Evolutionary conservation across 2,888 invertebrate species (phyloP).

Genomic region (Andrena bucephala): DNA sequence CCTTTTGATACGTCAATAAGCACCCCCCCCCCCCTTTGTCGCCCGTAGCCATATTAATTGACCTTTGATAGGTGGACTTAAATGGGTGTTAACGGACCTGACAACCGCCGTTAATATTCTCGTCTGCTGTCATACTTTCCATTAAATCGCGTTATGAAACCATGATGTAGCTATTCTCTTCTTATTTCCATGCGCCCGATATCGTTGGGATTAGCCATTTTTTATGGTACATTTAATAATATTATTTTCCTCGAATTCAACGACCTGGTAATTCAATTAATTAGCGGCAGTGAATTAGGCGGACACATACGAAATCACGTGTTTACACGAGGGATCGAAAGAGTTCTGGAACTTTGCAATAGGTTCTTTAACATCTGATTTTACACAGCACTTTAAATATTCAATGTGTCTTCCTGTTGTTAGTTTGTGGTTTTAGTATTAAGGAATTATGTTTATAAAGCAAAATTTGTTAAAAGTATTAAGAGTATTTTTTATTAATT

Average conservation of each 20-base stretch:
- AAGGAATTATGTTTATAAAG: no score
- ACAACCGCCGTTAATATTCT: slow-evolving; percentile 7
- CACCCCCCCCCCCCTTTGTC: slow-evolving; percentile 31
- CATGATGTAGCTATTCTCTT: background rate
- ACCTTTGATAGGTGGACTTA: slow-evolving; percentile 37
- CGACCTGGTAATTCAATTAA: no score
- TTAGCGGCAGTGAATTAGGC: no score
- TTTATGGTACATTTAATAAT: background rate
- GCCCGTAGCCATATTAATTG: slow-evolving; percentile 50
- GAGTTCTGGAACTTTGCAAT: no score
- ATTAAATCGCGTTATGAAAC: background rate
- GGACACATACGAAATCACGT: no score
- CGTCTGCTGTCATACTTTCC: background rate
- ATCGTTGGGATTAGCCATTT: background rate
- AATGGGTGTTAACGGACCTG: background rate
- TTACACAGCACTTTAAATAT: no score
- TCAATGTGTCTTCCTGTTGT: no score
- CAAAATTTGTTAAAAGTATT: no score
- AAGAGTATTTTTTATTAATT: no score
- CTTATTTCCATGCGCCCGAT: background rate
- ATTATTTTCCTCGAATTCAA: background rate
- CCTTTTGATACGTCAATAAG: slow-evolving; percentile 28
- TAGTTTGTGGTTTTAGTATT: no score
- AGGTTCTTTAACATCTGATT: no score
- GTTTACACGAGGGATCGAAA: no score